A percentile compares a stretch with the other conserved stretches of the same genome.
Evolutionary conservation across 1,140 invertebrate species (phyloP).

Genomic region (Steinernema feltiae): DNA sequence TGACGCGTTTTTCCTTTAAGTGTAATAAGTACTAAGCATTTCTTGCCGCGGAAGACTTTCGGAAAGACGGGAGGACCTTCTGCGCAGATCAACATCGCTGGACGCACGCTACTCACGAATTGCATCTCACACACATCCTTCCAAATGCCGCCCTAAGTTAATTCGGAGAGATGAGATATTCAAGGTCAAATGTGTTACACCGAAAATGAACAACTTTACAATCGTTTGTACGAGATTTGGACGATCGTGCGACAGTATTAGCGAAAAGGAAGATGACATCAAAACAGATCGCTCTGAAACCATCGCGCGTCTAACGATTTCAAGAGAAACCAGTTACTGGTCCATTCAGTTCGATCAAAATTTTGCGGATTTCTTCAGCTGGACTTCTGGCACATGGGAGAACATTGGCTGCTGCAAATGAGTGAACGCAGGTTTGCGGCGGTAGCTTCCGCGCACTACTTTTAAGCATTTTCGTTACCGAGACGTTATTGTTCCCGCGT

Average conservation of each 20-base stretch:
- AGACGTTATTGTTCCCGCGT: neutral
- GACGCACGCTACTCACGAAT: neutral
- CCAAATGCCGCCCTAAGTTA: neutral
- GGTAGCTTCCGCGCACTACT: too few relatives aligned
- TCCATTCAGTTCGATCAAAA: neutral
- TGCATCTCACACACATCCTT: neutral
- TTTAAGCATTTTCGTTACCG: neutral
- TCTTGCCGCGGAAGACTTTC: neutral
- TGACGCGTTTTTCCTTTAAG: neutral
- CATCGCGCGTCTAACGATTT: neutral
- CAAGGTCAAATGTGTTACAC: neutral
- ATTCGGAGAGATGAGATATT: neutral
- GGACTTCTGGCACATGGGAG: too few relatives aligned
- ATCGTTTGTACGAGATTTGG: neutral
- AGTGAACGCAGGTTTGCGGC: too few relatives aligned
- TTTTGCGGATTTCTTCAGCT: neutral
- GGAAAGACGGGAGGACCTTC: neutral
- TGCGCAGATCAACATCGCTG: neutral
- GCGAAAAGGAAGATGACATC: neutral
- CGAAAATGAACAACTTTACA: neutral
- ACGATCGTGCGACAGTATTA: neutral
- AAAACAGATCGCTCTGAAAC: neutral
- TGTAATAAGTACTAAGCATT: neutral
- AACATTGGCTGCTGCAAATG: too few relatives aligned
- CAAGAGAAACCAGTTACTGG: constrained; percentile 3